Evolutionary conservation across 2,888 invertebrate genomes (phyloP), one percentile per base, ranked within the genome.

Genomic region (Eupithecia abbreviata): DNA sequence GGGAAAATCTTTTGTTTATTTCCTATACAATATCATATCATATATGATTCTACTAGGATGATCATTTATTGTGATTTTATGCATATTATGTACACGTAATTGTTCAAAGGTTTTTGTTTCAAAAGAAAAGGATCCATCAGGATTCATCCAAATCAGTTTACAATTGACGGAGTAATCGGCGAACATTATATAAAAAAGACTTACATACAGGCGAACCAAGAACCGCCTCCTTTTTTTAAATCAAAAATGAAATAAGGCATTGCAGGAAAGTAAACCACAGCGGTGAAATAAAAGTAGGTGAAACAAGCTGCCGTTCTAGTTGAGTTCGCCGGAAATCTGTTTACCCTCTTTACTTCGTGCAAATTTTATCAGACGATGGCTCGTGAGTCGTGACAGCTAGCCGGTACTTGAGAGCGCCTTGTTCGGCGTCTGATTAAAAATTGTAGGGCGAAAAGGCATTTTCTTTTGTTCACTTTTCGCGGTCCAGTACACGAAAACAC

Each of bases 271-370:
- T 76, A 69, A 74, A 74, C 74, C 77, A 72, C 71, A 10, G 62
- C 72, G 71, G 49, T 43, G 18, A 78, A 77, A 78, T 80, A 79
- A 75, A 77, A 74, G 71, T 74, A 74, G 73, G 30, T 72, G 69
- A 73, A 79, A 78, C 68, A 79, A 79, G 80, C 78, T 76, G 77
- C 76, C 77, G 78, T 78, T 74, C 74, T 70, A 77, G 73, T 75
- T 12, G 71, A 77, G 51, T 65, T 76, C 55, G 58, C 67, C 55
- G 73, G 72, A 80, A 77, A 81, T 80, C 71, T 77, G 72, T 76
- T 75, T 73, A 73, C 67, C 71, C 69, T 76, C 67, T 73, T 72
- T 62, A 76, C 77, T 79, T 78, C 74, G 67, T 80, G 75, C 80
- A 77, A 75, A 72, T 78, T 80, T 81, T 78, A 79, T 78, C 69